Evolutionary conservation across 1,140 invertebrate species (phyloP).

Genomic region (Diorhabda elongata): DNA sequence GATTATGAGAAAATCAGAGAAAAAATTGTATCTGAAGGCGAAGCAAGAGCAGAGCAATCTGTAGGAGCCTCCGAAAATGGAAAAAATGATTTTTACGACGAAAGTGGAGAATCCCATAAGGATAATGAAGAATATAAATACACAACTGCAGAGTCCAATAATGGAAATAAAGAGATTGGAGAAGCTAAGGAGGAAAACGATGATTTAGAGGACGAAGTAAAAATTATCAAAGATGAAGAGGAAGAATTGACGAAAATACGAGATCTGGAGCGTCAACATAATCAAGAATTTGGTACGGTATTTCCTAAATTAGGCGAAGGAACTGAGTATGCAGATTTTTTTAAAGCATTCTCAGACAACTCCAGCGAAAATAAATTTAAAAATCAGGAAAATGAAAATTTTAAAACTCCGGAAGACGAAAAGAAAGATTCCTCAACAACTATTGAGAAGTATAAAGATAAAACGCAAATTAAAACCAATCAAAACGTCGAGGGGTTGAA

Average conservation of each 20-base stretch:
- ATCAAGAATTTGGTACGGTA: conserved; percentile 4
- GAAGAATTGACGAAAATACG: conserved; percentile 9
- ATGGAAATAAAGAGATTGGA: conserved; percentile 14
- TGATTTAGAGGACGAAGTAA: conserved; percentile 3
- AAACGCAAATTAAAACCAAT: not conserved
- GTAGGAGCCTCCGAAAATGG: not conserved
- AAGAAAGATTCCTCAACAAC: not conserved
- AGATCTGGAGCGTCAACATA: not conserved
- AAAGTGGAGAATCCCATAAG: not conserved
- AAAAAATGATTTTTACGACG: not conserved
- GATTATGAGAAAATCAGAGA: conserved; percentile 10
- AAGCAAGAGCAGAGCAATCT: not conserved
- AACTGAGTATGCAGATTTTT: conserved; percentile 8
- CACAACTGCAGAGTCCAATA: conserved; percentile 11
- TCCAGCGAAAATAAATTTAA: not conserved
- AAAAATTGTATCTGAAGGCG: conserved; percentile 10
- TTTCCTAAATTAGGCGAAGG: conserved; percentile 1
- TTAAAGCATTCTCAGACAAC: not conserved
- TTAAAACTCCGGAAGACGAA: not conserved
- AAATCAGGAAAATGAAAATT: not conserved
- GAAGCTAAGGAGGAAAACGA: conserved; percentile 21
- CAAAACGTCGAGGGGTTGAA: not conserved
- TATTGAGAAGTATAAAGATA: not conserved
- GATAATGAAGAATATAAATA: conserved; percentile 15
- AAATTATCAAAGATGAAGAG: not conserved